These are phyloP conservation scores for Patagioenas fasciata DNA, from an alignment of 2,113 vertebrate species.

Conservation along the genomic window DNA sequence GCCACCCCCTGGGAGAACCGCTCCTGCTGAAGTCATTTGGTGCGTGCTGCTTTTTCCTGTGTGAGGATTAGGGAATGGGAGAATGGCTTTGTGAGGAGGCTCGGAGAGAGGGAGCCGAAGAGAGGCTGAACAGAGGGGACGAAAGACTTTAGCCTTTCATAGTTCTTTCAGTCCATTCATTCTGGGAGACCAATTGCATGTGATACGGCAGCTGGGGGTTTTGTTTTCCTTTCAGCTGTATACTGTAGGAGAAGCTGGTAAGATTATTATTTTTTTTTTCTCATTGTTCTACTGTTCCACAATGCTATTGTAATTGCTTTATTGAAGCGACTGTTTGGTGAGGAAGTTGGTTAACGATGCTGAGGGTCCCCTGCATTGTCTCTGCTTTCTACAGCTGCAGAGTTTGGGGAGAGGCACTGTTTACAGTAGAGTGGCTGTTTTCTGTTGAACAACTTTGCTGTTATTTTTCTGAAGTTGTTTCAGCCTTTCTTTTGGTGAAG, in stretches of 20 bases:
- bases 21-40: constrained; percentile 74
- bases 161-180: constrained; percentile 66
- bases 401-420: constrained; percentile 33
- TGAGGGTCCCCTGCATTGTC: constrained; percentile 66
- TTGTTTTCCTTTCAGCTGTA: constrained; percentile 62
- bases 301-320: constrained; percentile 66
- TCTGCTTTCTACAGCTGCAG: constrained; percentile 57
- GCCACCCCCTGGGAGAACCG: constrained; percentile 42
- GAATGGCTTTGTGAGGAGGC: constrained; percentile 79
- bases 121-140: constrained; percentile 64
- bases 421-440: constrained; percentile 29
- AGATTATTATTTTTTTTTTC: constrained; percentile 54
- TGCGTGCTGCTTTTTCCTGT: constrained; percentile 64
- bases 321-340: background rate
- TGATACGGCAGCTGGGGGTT: constrained; percentile 63
- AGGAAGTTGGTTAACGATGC: constrained; percentile 64
- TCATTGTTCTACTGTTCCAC: constrained; percentile 36
- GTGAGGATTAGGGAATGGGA: constrained; percentile 75
- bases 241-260: constrained; percentile 77
- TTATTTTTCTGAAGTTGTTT: constrained; percentile 52
- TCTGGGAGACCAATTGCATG: constrained; percentile 64
- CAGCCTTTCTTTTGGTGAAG: background rate
- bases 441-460: constrained; percentile 5
- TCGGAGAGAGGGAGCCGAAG: constrained; percentile 70
- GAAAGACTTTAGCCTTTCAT: constrained; percentile 67